Evolutionary conservation across 2,888 invertebrate species (phyloP).

Genomic region (Callosobruchus maculatus): DNA sequence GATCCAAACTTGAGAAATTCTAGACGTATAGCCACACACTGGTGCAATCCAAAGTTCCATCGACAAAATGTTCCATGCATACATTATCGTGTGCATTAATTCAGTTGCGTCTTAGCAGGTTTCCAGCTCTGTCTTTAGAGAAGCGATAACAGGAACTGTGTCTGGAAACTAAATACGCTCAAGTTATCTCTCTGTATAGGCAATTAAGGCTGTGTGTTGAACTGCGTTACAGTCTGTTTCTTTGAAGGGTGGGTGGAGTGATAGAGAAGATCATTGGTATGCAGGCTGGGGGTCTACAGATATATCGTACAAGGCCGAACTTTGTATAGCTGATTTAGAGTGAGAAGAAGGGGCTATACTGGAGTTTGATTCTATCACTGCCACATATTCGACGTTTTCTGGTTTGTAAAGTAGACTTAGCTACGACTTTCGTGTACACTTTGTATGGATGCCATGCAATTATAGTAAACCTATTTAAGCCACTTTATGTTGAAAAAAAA

Average conservation of each 20-base stretch:
- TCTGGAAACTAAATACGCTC: neutral
- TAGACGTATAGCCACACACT: neutral
- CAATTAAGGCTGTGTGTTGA: neutral
- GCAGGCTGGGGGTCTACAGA: neutral
- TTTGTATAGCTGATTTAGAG: neutral
- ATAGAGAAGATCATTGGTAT: neutral
- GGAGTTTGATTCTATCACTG: too few species aligned
- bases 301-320: neutral
- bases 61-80: neutral
- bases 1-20: neutral
- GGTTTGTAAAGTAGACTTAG: too few species aligned
- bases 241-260: neutral
- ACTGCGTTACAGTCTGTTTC: neutral
- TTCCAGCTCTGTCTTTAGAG: neutral
- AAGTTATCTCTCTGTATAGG: neutral
- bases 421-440: too few species aligned
- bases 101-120: neutral
- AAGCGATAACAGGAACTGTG: neutral
- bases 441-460: too few species aligned
- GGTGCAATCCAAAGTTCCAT: neutral
- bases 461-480: too few species aligned
- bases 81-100: neutral
- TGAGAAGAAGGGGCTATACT: too few species aligned
- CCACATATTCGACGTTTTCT: too few species aligned
- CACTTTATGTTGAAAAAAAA: too few species aligned